phyloP scores from a whole-genome alignment of 2,888 invertebrate genomes.

The Agrotis ipsilon region DNA sequence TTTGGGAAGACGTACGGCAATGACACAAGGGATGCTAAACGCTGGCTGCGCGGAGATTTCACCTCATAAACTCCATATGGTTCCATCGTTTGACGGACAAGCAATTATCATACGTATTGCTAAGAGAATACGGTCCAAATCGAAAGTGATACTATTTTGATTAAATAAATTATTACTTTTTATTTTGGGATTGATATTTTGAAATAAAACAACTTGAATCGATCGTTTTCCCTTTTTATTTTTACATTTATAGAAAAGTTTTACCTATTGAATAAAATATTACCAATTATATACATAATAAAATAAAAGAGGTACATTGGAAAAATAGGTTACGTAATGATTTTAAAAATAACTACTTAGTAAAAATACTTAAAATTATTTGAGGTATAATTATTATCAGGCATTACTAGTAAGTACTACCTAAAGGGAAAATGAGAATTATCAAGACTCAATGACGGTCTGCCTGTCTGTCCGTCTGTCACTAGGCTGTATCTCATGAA shows the following conservation, averaged over 20 bases:
- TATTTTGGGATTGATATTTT: not conserved
- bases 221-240: not conserved
- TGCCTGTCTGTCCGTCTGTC: no score
- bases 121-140: slow-evolving; percentile 56
- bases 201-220: slow-evolving; percentile 6
- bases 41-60: slow-evolving; percentile 93
- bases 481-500: no score
- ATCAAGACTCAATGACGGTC: no score
- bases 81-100: slow-evolving; percentile 16
- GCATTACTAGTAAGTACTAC: no score
- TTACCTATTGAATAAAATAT: no score
- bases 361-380: no score
- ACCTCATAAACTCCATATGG: slow-evolving; percentile 71
- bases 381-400: no score
- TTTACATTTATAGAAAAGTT: not conserved
- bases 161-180: slow-evolving; percentile 36
- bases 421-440: no score
- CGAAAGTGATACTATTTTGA: slow-evolving; percentile 61
- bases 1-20: slow-evolving; percentile 95
- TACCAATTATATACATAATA: no score
- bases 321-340: no score
- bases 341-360: no score
- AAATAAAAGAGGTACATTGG: no score
- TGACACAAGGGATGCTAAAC: slow-evolving; percentile 94
- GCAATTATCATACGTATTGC: slow-evolving; percentile 34